phyloP scores from a whole-genome alignment of 2,888 invertebrate genomes.

The Amphipoea lucens region DNA sequence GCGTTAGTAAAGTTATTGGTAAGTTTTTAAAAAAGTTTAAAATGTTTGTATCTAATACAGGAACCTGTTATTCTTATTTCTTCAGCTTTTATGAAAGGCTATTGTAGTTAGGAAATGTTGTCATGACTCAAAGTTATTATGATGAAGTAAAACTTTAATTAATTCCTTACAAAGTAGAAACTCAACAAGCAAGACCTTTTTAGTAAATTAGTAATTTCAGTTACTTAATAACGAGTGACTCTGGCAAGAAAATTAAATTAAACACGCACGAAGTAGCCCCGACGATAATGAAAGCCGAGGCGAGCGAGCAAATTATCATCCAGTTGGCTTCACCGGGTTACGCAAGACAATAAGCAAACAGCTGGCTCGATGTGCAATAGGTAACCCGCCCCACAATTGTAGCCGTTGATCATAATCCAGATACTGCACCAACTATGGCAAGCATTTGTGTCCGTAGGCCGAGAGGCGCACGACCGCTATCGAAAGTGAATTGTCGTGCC shows the following conservation, averaged over 20 bases:
- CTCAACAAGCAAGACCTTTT: slow-evolving; percentile 60
- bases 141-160: slow-evolving; percentile 34
- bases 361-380: slow-evolving; percentile 85
- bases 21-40: background rate
- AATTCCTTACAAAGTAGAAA: slow-evolving; percentile 33
- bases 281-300: slow-evolving; percentile 85
- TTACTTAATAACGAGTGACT: slow-evolving; percentile 75
- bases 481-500: slow-evolving; percentile 87
- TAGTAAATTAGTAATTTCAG: slow-evolving; percentile 71
- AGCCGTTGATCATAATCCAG: slow-evolving; percentile 85
- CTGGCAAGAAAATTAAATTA: slow-evolving; percentile 84
- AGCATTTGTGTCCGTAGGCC: slow-evolving; percentile 83
- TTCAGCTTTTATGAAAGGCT: background rate
- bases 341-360: slow-evolving; percentile 87
- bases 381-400: slow-evolving; percentile 83
- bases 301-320: slow-evolving; percentile 86
- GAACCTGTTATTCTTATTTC: too few species aligned
- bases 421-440: slow-evolving; percentile 83
- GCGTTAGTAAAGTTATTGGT: background rate
- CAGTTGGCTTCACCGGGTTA: slow-evolving; percentile 86
- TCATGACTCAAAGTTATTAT: slow-evolving; percentile 1
- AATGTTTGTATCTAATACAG: background rate
- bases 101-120: background rate
- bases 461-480: slow-evolving; percentile 84
- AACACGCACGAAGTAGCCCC: slow-evolving; percentile 85